Conservation (phyloP, 2,797 vertebrate species). For the Otolemur crassicaudatus region DNA sequence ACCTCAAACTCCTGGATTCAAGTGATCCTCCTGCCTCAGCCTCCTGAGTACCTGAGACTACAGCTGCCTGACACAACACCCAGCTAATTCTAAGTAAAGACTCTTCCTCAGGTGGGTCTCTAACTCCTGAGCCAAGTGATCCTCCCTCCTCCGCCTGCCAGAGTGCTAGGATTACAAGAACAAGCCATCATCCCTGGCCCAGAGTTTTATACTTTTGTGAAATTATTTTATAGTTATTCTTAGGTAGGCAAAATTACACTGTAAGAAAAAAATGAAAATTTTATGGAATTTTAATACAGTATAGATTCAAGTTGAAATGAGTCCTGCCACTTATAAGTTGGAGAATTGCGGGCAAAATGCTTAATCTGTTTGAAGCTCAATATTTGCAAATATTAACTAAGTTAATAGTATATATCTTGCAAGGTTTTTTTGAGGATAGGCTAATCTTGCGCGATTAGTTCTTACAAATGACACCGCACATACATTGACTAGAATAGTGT, state of each 20-base stretch:
- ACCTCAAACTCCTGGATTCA: neutral
- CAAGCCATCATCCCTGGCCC: too few relatives aligned
- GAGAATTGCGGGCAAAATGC: neutral
- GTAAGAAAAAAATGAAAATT: neutral
- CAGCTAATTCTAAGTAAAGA: too few relatives aligned
- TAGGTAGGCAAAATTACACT: neutral
- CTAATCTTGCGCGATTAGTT: neutral
- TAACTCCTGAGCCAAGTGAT: too few relatives aligned
- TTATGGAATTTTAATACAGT: constrained; percentile 17
- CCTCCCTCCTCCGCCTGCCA: too few relatives aligned
- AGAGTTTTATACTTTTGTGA: neutral
- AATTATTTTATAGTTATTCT: neutral
- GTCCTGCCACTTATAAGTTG: neutral
- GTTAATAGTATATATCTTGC: neutral
- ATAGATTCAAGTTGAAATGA: neutral
- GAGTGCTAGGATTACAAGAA: too few relatives aligned
- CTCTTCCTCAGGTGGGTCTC: too few relatives aligned
- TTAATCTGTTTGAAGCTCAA: neutral
- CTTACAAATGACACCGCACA: neutral
- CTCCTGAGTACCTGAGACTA: too few relatives aligned
- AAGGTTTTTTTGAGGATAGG: neutral
- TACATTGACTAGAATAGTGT: neutral
- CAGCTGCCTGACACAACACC: too few relatives aligned
- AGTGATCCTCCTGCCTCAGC: too few relatives aligned
- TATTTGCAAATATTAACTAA: neutral